A percentile compares a stretch with the other conserved stretches of the same genome.
phyloP scores from a whole-genome alignment of 2,888 invertebrate genomes.

The Fissipunctia ypsillon region DNA sequence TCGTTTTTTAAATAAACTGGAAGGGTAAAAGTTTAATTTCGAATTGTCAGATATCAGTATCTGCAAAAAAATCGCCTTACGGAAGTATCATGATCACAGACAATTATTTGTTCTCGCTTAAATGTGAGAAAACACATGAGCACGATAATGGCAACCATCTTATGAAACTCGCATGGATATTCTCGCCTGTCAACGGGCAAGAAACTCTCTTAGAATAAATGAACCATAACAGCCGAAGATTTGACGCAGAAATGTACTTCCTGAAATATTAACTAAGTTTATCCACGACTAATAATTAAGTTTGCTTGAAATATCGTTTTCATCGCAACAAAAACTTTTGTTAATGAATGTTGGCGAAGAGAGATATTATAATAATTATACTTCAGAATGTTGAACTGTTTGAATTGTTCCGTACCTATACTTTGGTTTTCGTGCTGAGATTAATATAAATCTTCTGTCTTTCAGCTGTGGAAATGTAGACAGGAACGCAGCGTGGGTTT shows the following conservation, averaged over 20 bases:
- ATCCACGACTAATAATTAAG: constrained; percentile 65
- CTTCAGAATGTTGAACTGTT: constrained; percentile 53
- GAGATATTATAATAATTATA: constrained; percentile 65
- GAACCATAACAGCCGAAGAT: constrained; percentile 37
- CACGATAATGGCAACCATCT: background rate
- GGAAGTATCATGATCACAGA: background rate
- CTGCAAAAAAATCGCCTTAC: background rate
- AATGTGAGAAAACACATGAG: background rate
- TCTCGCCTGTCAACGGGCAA: background rate
- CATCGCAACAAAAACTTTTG: constrained; percentile 67
- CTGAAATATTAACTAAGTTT: constrained; percentile 60
- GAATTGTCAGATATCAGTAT: background rate
- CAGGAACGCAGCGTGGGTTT: constrained; percentile 15
- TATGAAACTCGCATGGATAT: background rate
- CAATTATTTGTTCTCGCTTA: background rate
- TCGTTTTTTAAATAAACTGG: too few relatives aligned
- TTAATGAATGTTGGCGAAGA: constrained; percentile 63
- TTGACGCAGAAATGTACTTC: constrained; percentile 46
- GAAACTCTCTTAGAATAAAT: constrained; percentile 1
- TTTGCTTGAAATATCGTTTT: constrained; percentile 68
- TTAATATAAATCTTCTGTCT: constrained; percentile 57
- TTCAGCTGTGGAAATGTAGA: constrained; percentile 35
- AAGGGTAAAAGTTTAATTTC: too few relatives aligned
- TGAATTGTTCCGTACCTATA: constrained; percentile 54
- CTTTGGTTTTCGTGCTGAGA: constrained; percentile 54